These are phyloP conservation scores for Elanoides forficatus DNA, from an alignment of 2,113 vertebrate species.

Conservation along the genomic window DNA sequence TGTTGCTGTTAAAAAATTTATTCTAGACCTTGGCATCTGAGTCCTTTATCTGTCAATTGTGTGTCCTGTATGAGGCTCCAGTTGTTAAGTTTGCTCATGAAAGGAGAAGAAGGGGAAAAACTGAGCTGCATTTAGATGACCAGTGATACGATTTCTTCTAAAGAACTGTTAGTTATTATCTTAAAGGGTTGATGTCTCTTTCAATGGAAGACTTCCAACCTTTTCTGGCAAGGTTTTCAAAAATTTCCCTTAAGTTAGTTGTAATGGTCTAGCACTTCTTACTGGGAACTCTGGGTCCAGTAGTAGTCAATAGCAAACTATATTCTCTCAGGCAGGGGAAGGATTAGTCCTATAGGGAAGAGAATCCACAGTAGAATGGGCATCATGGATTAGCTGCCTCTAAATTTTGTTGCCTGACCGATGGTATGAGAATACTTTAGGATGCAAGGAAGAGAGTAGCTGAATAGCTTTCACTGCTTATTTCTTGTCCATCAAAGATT, in stretches of 20 bases:
- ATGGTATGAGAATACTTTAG: neutral
- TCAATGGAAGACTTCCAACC: neutral
- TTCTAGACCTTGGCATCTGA: constrained; percentile 54
- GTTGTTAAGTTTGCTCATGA: constrained; percentile 26
- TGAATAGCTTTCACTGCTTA: neutral
- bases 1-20: constrained; percentile 73
- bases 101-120: neutral
- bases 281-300: neutral
- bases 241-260: neutral
- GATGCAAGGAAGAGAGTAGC: neutral
- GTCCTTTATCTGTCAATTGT: constrained; percentile 52
- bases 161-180: neutral
- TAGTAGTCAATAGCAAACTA: neutral
- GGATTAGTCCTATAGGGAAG: neutral
- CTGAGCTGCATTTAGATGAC: neutral
- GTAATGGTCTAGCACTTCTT: neutral
- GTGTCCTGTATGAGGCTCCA: constrained; percentile 16
- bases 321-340: neutral
- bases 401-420: neutral
- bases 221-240: neutral
- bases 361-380: neutral
- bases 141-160: neutral
- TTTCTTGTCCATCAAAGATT: neutral
- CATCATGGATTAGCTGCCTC: neutral
- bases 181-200: neutral